Evolutionary conservation across 2,888 invertebrate species (phyloP), one percentile per base, ranked within the genome.

Genomic region (Thyatira batis): DNA sequence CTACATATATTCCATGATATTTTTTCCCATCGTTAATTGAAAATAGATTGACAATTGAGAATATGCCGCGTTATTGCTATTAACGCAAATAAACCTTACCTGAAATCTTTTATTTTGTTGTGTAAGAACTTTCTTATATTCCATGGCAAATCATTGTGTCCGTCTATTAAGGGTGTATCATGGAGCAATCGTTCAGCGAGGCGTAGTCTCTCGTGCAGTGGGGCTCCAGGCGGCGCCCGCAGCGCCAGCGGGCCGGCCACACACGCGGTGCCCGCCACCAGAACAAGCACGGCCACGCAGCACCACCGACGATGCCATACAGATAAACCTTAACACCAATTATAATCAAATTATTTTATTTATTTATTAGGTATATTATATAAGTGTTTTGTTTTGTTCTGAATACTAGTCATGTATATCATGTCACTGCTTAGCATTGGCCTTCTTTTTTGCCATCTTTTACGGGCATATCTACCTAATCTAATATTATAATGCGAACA

Each of bases 101-200:
- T 94, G 76, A 97, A 96, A 84, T 96, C 96, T 84, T 96, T 95
- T 71, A 97, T 94, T 83, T 95, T 95, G 87, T 97, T 97, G 88
- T 97, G 97, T 82, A 97, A 93, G 90, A 97, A 97, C 89, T 97
- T 97, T 67, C 97, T 93, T 84, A 97, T 96, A 87, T 97, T 97
- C 97, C 97, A 97, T 11, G 97, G 97, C 64, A 97, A 92, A 86
- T 97, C 97, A 90, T 97, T 97, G 93, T 97, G 97, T 66, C 97
- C 97, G 85, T 96, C 96, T 70, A 96, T 94, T 69, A 96, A 94
- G 66, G 96, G 96, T 69, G 95, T 95, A 90, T 96, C 95, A 80
- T 95, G 94, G 60, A 96, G 91, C 25, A 96, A 93, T 64, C 95
- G 93, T 57, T 95, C 94, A 10, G 95, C 96, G 56, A 95, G 94